Conservation (phyloP, 1,140 invertebrate species). For the Tyrophagus putrescentiae region DNA sequence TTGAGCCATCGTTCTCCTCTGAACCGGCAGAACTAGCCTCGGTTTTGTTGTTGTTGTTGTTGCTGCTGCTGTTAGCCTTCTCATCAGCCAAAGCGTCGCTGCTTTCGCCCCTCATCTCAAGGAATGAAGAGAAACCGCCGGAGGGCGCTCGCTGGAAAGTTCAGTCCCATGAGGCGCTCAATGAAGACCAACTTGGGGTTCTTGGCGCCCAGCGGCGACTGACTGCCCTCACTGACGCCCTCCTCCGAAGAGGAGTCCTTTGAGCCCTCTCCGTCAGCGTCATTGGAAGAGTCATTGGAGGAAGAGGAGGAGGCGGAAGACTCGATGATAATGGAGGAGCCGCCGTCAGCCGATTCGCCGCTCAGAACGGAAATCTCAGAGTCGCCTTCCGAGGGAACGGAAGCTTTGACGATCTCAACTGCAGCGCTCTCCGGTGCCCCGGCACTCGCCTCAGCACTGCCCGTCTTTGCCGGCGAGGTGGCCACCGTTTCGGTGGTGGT, state of each 20-base stretch:
- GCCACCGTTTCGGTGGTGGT: constrained; percentile 7
- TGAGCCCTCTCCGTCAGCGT: background rate
- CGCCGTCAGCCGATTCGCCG: no score
- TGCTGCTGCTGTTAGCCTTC: no score
- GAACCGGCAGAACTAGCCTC: background rate
- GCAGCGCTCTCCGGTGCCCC: no score
- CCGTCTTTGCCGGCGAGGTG: no score
- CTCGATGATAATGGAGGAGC: background rate
- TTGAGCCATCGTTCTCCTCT: background rate
- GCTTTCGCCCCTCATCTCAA: no score
- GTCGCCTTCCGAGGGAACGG: no score
- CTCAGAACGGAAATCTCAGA: no score
- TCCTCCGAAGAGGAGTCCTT: background rate
- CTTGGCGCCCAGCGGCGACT: background rate
- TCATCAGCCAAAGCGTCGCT: background rate
- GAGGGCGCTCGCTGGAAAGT: background rate
- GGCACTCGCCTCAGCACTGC: no score
- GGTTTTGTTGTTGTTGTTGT: background rate
- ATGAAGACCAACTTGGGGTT: constrained; percentile 16
- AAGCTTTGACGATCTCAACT: no score
- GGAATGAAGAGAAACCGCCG: background rate
- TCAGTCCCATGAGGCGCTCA: constrained; percentile 8
- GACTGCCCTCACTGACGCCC: no score
- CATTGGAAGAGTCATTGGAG: no score
- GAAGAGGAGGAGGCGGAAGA: no score